Evolutionary conservation across 2,888 invertebrate species (phyloP).

Genomic region (Apotomis capreana): DNA sequence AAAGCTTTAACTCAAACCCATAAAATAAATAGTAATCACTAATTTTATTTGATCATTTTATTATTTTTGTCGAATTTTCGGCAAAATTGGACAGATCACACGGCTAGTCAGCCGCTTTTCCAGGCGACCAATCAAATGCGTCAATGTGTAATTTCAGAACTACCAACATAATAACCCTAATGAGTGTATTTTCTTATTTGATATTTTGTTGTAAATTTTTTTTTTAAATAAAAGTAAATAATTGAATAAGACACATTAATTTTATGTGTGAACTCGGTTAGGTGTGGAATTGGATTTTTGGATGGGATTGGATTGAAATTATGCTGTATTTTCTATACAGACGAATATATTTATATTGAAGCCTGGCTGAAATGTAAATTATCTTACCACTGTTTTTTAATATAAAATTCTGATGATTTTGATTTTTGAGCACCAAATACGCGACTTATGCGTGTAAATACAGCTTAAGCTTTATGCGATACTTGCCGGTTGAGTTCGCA

Average conservation of each 20-base stretch:
- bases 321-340: no score
- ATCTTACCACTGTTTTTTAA: no score
- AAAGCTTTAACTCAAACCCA: constrained; percentile 47
- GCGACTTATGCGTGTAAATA: background rate
- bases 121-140: constrained; percentile 76
- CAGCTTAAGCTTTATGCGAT: background rate
- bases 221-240: no score
- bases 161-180: constrained; percentile 59
- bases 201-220: no score
- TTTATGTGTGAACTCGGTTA: no score
- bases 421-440: no score
- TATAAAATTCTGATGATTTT: no score
- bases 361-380: no score
- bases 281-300: no score
- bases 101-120: constrained; percentile 71
- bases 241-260: no score
- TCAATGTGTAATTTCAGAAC: constrained; percentile 64
- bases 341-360: no score
- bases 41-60: constrained; percentile 69
- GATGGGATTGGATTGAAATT: no score
- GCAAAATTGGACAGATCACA: constrained; percentile 60
- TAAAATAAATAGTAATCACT: constrained; percentile 45
- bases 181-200: constrained; percentile 4
- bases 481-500: constrained; percentile 13
- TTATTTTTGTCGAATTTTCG: constrained; percentile 47